Evolutionary conservation across 1,140 invertebrate species (phyloP).

Genomic region (Wasmannia auropunctata): DNA sequence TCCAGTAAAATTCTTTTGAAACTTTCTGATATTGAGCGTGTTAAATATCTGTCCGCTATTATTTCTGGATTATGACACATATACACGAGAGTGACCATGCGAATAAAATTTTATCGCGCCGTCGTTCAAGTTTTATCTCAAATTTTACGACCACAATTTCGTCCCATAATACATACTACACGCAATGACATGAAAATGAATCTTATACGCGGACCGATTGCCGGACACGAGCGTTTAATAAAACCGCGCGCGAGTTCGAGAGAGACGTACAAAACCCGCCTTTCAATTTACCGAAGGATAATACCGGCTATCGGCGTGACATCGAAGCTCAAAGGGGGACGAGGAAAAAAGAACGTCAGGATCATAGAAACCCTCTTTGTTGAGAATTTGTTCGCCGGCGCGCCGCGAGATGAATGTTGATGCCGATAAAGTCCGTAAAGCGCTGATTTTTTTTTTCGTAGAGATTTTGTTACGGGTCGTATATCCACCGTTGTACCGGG

Average conservation of each 20-base stretch:
- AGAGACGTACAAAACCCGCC: neutral
- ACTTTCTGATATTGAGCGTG: neutral
- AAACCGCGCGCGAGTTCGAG: neutral
- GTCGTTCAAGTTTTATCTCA: neutral
- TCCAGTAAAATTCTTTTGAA: neutral
- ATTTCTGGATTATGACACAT: neutral
- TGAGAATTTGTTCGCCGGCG: conserved; percentile 24
- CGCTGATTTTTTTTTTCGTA: neutral
- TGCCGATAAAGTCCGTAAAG: conserved; percentile 25
- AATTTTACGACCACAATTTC: neutral
- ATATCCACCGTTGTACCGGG: too few species aligned
- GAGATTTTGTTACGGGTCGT: conserved; percentile 31
- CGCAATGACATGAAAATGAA: neutral
- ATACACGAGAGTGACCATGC: neutral
- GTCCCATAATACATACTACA: neutral
- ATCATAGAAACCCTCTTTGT: conserved; percentile 15
- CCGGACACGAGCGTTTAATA: conserved; percentile 3
- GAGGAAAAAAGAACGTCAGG: neutral
- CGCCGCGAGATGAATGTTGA: conserved; percentile 39
- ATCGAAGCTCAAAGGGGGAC: neutral
- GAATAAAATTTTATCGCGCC: neutral
- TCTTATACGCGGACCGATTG: neutral
- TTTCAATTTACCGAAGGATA: conserved; percentile 30
- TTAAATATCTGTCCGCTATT: neutral
- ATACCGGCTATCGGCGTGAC: conserved; percentile 2